Conservation (phyloP, 2,797 vertebrate genomes). For the Ataeniobius toweri region DNA sequence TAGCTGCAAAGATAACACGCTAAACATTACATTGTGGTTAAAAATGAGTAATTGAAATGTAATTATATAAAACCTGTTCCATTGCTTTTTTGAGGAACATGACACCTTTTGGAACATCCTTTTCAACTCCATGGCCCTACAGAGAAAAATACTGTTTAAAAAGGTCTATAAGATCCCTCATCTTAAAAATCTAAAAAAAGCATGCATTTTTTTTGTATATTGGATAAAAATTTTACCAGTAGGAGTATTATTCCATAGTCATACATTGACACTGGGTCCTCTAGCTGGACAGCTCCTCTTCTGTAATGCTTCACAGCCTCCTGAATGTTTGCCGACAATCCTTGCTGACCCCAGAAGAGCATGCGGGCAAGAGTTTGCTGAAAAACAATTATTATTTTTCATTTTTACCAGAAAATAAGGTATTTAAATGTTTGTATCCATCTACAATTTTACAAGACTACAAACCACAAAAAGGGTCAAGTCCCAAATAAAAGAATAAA, state of each 20-base stretch:
- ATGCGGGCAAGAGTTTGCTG: constrained; percentile 81
- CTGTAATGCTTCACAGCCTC: constrained; percentile 81
- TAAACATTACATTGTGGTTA: background rate
- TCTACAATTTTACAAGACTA: background rate
- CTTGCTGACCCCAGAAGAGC: constrained; percentile 88
- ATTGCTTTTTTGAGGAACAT: constrained; percentile 80
- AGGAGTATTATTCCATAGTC: constrained; percentile 84
- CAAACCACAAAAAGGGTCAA: background rate
- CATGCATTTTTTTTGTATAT: background rate
- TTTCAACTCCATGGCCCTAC: constrained; percentile 81
- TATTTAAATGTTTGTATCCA: background rate
- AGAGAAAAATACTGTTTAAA: constrained; percentile 7
- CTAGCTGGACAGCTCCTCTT: constrained; percentile 75
- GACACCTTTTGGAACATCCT: constrained; percentile 78
- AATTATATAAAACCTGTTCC: constrained; percentile 69
- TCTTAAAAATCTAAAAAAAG: background rate
- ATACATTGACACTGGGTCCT: constrained; percentile 82
- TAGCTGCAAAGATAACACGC: background rate
- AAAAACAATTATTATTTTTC: constrained; percentile 16
- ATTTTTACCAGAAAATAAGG: background rate
- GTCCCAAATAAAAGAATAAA: too few species aligned
- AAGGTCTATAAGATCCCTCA: background rate
- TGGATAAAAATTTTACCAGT: constrained; percentile 64
- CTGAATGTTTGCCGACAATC: constrained; percentile 76
- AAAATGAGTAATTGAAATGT: background rate